Evolutionary conservation across 1,140 invertebrate species (phyloP).

Genomic region (Batillaria attramentaria): DNA sequence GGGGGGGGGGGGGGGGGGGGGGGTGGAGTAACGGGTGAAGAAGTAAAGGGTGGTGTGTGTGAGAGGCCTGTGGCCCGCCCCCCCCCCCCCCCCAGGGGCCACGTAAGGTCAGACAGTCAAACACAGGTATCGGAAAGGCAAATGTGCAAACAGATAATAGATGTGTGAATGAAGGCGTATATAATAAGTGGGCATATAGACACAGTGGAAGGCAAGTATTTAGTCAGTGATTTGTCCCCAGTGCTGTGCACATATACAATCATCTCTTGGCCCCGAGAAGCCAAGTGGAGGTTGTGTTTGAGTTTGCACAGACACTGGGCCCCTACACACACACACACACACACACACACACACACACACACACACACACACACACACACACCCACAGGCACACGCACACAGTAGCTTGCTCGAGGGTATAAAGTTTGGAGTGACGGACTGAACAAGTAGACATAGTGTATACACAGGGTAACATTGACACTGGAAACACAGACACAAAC

Average conservation of each 20-base stretch:
- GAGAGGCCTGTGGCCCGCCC: too few relatives aligned
- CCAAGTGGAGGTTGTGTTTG: not conserved
- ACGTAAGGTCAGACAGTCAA: not conserved
- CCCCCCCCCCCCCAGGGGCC: too few relatives aligned
- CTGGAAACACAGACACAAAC: too few relatives aligned
- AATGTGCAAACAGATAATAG: constrained; percentile 10
- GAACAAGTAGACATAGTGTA: too few relatives aligned
- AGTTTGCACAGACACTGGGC: too few relatives aligned
- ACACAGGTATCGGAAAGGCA: constrained; percentile 6
- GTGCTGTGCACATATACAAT: not conserved
- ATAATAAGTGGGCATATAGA: not conserved
- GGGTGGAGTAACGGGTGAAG: not conserved
- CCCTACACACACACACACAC: not conserved
- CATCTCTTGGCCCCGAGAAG: too few relatives aligned
- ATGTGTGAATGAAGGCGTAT: constrained; percentile 12
- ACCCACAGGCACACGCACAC: too few relatives aligned
- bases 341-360: not conserved
- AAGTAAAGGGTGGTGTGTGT: not conserved
- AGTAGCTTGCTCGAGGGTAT: too few relatives aligned
- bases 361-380: not conserved
- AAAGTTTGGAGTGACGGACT: too few relatives aligned
- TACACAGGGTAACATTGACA: too few relatives aligned
- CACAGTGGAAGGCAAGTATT: not conserved
- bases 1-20: not conserved
- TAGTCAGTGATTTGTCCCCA: not conserved